These are phyloP conservation scores for Strigamia crassipes DNA, from an alignment of 2,888 invertebrate species.

Conservation along the genomic window DNA sequence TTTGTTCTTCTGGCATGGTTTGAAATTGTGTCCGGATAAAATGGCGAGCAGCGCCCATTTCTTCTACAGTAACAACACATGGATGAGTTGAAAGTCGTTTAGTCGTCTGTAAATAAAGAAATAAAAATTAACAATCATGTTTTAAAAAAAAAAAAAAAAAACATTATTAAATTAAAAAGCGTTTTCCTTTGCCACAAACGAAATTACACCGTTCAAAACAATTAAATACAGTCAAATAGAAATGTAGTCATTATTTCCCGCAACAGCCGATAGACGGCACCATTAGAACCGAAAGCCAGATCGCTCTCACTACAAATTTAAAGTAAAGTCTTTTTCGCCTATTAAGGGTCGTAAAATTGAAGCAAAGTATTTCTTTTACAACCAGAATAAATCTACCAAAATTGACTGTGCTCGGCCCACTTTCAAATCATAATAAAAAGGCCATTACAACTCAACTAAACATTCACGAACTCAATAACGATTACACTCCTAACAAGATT, in stretches of 20 bases:
- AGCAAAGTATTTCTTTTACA: not conserved
- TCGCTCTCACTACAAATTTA: not conserved
- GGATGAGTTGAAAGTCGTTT: conserved; percentile 85
- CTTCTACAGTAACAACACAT: conserved; percentile 91
- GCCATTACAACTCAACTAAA: not conserved
- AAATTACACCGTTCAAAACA: no score
- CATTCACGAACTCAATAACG: not conserved
- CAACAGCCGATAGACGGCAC: not conserved
- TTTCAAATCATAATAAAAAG: conserved; percentile 4
- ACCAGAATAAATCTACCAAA: not conserved
- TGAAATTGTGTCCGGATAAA: conserved; percentile 86
- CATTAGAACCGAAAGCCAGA: not conserved
- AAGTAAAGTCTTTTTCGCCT: not conserved
- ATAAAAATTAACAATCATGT: conserved; percentile 46
- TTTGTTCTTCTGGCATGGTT: conserved; percentile 73
- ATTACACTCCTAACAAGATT: no score
- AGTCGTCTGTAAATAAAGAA: conserved; percentile 65
- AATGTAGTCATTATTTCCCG: no score
- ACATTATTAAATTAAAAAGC: no score
- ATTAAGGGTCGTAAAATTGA: not conserved
- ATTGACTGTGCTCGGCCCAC: not conserved
- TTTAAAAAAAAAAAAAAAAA: not conserved
- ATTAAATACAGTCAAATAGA: no score
- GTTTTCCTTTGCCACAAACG: no score
- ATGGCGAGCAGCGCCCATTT: conserved; percentile 96